A percentile compares a stretch with the other conserved stretches of the same genome.
phyloP scores from a whole-genome alignment of 2,797 vertebrate species.

The Darevskia mixta region DNA sequence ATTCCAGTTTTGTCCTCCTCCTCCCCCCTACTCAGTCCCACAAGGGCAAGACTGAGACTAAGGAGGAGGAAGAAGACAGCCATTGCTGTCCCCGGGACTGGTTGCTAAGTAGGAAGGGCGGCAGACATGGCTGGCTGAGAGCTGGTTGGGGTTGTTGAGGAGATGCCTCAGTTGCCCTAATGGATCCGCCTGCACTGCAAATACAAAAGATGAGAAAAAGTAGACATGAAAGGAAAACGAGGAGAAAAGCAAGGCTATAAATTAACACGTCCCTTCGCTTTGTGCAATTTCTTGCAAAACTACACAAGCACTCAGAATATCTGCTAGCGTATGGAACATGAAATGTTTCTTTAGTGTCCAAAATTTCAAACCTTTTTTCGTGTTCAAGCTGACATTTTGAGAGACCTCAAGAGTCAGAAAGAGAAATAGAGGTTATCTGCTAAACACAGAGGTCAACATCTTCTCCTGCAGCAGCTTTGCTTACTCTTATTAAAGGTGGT shows the following conservation, averaged over 20 bases:
- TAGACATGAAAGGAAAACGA: not conserved
- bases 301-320: rapidly evolving
- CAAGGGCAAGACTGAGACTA: too few relatives aligned
- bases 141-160: too few relatives aligned
- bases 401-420: not conserved
- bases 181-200: too few relatives aligned
- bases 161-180: too few relatives aligned
- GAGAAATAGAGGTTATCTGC: slow-evolving; percentile 28
- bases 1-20: too few relatives aligned
- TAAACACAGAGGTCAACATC: not conserved
- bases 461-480: not conserved
- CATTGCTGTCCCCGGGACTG: too few relatives aligned
- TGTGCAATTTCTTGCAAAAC: rapidly evolving
- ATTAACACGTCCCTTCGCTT: not conserved
- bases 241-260: not conserved
- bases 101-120: too few relatives aligned
- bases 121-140: too few relatives aligned
- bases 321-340: not conserved
- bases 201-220: not conserved
- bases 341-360: not conserved
- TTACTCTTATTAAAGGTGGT: not conserved
- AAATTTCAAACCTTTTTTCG: not conserved
- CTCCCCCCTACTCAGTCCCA: too few relatives aligned
- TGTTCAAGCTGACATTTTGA: slow-evolving; percentile 3
- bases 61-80: too few relatives aligned